Evolutionary conservation across 2,797 vertebrate species (phyloP), one percentile per base, ranked within the genome.

Genomic region (Acipenser transmontanus): DNA sequence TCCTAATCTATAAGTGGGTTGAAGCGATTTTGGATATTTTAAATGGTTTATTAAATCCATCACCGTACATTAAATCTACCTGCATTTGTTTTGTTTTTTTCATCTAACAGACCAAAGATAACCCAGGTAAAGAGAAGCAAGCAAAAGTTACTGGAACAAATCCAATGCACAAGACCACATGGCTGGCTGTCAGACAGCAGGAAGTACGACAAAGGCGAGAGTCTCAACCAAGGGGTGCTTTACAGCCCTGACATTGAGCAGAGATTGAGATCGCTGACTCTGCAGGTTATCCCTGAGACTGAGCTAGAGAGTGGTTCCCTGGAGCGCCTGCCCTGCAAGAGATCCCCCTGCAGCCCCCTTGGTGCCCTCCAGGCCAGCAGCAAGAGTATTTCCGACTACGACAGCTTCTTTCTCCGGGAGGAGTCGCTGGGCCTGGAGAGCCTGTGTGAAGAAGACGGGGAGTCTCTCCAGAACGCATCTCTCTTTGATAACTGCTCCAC

Each of bases 401-500:
- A 76, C 81, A 87, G 73, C 79, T 95, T 85, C 80, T 93, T 86
- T 67, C 88, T 74, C 71, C 93, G 74, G 50, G 83, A 4, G 50
- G 91, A 84, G 73, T 80, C 82, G 65, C 91, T 84, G 34, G 87
- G 47, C 78, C 88, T 48, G 88, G 91, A 91, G 67, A 82, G 89
- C 73, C 88, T 93, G 13, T 91, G 91, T 12, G 92, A 93, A n/a
- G 95, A 90, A 1, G 91, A 94, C 20, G 86, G 88, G 0, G 86
- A 90, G 49, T 81, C 91, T 2, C 87, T 85, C 64, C 90, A 88
- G 56, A 91, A 93, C 5, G 80, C 86, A 0, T 75, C 91, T 1
- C 80, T 91, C 73, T 95, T 93, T 63, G 94, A 95, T 76, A 89
- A 77, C 74, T 93, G 94, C 80, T 98, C 95, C 59, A 91, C 93